Conservation (phyloP, 1,140 invertebrate species). For the Drosophila fuyamai region DNA sequence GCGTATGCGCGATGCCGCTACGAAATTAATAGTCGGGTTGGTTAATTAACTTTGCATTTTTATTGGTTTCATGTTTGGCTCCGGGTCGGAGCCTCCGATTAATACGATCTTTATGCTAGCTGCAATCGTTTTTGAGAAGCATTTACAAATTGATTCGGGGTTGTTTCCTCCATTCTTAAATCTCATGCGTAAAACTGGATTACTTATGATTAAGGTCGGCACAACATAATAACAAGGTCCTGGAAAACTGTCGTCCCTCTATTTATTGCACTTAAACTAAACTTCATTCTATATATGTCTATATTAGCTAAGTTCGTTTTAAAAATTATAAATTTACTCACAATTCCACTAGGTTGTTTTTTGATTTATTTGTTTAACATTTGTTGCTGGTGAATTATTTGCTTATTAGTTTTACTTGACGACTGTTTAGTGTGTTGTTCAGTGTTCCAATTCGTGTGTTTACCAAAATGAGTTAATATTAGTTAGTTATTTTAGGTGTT, state of each 20-base stretch:
- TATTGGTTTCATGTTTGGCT: constrained; percentile 56
- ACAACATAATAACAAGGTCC: constrained; percentile 67
- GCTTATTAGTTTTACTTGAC: constrained; percentile 17
- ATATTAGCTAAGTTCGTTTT: constrained; percentile 54
- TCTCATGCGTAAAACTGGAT: constrained; percentile 46
- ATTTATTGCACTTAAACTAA: constrained; percentile 70
- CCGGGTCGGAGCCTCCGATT: constrained; percentile 17
- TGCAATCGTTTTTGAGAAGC: constrained; percentile 50
- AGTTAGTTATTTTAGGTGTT: constrained; percentile 46
- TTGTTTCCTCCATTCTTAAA: constrained; percentile 39
- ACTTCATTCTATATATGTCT: constrained; percentile 31
- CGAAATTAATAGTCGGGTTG: constrained; percentile 28
- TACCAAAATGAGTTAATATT: constrained; percentile 46
- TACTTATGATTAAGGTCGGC: constrained; percentile 63
- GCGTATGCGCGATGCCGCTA: constrained; percentile 54
- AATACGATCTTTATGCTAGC: constrained; percentile 21
- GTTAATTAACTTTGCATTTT: constrained; percentile 80
- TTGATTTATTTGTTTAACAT: constrained; percentile 49
- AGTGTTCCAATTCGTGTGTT: constrained; percentile 51
- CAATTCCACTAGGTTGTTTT: constrained; percentile 57
- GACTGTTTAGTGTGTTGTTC: constrained; percentile 18
- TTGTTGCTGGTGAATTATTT: constrained; percentile 43
- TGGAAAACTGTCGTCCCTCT: neutral
- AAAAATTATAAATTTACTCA: constrained; percentile 60
- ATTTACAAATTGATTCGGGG: constrained; percentile 67